Evolutionary conservation across 2,797 vertebrate genomes (phyloP), one percentile per base, ranked within the genome.

Genomic region (Galagoides demidoff): DNA sequence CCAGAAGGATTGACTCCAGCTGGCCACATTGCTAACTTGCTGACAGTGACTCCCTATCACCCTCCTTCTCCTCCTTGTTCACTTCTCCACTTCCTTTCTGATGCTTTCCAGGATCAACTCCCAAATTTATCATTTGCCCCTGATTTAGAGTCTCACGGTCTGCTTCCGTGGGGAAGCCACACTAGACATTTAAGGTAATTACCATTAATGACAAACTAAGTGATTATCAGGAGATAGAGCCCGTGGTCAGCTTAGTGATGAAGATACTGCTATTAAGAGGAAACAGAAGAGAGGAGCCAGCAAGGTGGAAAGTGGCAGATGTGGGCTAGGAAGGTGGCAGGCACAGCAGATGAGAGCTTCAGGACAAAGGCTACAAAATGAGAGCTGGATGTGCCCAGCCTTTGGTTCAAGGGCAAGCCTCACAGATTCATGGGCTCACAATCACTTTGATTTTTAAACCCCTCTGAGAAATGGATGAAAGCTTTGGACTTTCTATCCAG

Each of bases 381-480:
- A 66, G 29, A 71, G 9, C 49, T 76, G 39, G 74, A 59, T 70
- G 37, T 68, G 66, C 11, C 73, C 39, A 27, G 85, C 22, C 34
- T 52, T 63, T 63, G 63, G 85, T 25, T 85, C 11, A 34, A 76
- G 82, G 22, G 34, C 37, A 95, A 85, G 16, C 43, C 49, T 93
- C 66, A 71, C 55, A 88, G 39, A 89, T 12, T 92, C 64, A 90
- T 81, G 59, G n/a, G 13, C 52, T 88, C 90, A 92, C 95, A 86
- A 84, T 95, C 39, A 92, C 92, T 96, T 84, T 85, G 82, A 96
- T 93, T 82, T 68, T 17, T 23, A 34, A 37, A 83, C 17, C 34
- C 87, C 70, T 95, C 79, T 86, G 59, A 96, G 94, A 96, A 94
- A 95, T 14, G 76, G 64, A 92, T 92, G 94, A 96, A 96, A 96